Evolutionary conservation across 1,140 invertebrate species (phyloP), one percentile per base, ranked within the genome.

Genomic region (Oedothorax gibbosus): DNA sequence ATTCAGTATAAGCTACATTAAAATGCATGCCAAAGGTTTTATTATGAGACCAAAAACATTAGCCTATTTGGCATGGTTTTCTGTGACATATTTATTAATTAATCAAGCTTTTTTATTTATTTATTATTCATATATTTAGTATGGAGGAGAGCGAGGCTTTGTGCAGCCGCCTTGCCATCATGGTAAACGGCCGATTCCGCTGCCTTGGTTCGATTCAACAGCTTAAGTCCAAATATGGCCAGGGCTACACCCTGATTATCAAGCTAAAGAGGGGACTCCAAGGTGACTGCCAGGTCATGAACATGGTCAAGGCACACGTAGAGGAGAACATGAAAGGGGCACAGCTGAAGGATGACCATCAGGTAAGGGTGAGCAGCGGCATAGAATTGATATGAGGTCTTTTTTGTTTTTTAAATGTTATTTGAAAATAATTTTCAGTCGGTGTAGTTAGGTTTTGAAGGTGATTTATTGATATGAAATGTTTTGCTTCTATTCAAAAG

Each of bases 61-160:
- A 35, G 35, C 35, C 35, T 5, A 35, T 35, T 35, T 35, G 35
- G 35, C 35, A 35, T 35, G 35, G 5, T 35, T 35, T 35, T 35
- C 5, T 1, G 35, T 5, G 35, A 35, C 35, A 35, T 35, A 35
- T 5, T 2, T 35, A 5, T 2, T 5, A 35, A 35, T 35, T 35
- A 35, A 35, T n/a, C n/a, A 35, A 35, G 35, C 5, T 35, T 5
- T 5, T 11, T 60, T 60, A 60, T 14, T 5, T 11, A 7, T n/a
- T n/a, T n/a, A n/a, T n/a, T n/a, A n/a, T n/a, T n/a, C n/a, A 18
- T 73, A 57, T 75, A 68, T 68, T 4, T n/a, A 86, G 86, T 87
- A 96, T 97, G 95, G 92, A 93, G 21, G 95, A 96, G 90, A 95
- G 95, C 88, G 96, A 98, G 90, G 95, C 94, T 14, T 91, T 97